Percentiles rank a stretch among this genome's conserved stretches.
phyloP scores from a whole-genome alignment of 92 coral and sea anemone species.

The Scolanthus callimorphus region DNA sequence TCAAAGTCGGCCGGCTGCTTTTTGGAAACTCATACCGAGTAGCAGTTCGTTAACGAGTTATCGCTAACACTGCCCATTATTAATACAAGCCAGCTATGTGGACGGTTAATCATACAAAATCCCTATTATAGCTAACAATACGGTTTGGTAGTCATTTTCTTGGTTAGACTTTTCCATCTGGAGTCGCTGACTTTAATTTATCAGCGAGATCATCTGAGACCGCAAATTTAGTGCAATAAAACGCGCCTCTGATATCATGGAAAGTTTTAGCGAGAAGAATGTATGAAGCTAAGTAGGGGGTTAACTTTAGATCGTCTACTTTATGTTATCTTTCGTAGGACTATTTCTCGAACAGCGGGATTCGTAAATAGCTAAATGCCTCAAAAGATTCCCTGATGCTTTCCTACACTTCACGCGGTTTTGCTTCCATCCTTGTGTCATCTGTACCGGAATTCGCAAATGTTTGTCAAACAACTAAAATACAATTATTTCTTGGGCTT shows the following conservation, averaged over 20 bases:
- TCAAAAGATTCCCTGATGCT: background rate
- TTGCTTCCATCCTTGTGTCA: background rate
- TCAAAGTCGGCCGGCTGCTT: background rate
- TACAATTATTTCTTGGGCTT: background rate
- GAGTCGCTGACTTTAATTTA: background rate
- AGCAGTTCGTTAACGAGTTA: background rate
- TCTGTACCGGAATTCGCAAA: background rate
- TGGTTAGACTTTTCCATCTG: background rate
- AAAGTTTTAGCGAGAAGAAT: background rate
- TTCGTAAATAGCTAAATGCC: background rate
- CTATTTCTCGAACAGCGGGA: background rate
- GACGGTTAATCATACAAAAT: background rate
- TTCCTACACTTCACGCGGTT: background rate
- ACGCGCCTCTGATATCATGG: background rate
- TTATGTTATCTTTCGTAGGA: background rate
- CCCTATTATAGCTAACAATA: background rate
- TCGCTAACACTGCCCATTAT: background rate
- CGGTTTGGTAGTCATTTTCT: too few species aligned
- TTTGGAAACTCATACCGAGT: background rate
- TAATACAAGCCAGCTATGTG: too few species aligned
- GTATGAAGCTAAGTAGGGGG: background rate
- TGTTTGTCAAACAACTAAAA: background rate
- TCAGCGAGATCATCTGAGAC: background rate
- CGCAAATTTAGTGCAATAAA: slow-evolving; percentile 1
- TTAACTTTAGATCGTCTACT: background rate